These are phyloP conservation scores for Apotomis turbidana DNA, from an alignment of 2,888 invertebrate species.

Conservation along the genomic window DNA sequence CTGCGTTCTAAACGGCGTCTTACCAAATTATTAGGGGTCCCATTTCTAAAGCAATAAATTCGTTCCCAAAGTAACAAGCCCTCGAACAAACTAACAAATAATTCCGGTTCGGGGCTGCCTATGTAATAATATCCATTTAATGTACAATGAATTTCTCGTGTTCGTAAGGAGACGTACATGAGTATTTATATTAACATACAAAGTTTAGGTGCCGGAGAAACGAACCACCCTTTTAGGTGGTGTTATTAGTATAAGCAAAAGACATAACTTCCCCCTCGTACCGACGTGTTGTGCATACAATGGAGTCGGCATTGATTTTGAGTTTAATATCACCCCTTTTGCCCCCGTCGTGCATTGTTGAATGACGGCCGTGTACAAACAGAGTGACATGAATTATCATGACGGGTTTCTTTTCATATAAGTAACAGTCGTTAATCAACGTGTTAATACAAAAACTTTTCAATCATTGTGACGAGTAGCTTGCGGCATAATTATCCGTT, in stretches of 20 bases:
- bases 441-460: background rate
- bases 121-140: constrained; percentile 68
- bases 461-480: background rate
- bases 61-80: constrained; percentile 45
- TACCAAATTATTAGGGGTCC: constrained; percentile 1
- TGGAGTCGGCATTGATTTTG: constrained; percentile 79
- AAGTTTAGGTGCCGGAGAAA: constrained; percentile 72
- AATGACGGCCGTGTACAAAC: constrained; percentile 65
- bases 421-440: constrained; percentile 42
- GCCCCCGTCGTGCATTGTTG: constrained; percentile 58
- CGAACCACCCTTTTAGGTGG: constrained; percentile 74
- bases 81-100: constrained; percentile 53
- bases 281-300: constrained; percentile 78
- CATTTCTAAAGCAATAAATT: constrained; percentile 17
- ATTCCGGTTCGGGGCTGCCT: constrained; percentile 60
- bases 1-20: background rate
- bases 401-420: constrained; percentile 68
- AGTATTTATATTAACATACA: constrained; percentile 80
- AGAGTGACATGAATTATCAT: constrained; percentile 74
- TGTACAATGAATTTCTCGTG: constrained; percentile 69
- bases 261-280: constrained; percentile 72
- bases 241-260: constrained; percentile 80
- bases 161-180: constrained; percentile 71
- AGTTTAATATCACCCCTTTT: constrained; percentile 78
- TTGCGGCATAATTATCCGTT: background rate